phyloP scores from a whole-genome alignment of 2,888 invertebrate species.

The Philaethria dido region DNA sequence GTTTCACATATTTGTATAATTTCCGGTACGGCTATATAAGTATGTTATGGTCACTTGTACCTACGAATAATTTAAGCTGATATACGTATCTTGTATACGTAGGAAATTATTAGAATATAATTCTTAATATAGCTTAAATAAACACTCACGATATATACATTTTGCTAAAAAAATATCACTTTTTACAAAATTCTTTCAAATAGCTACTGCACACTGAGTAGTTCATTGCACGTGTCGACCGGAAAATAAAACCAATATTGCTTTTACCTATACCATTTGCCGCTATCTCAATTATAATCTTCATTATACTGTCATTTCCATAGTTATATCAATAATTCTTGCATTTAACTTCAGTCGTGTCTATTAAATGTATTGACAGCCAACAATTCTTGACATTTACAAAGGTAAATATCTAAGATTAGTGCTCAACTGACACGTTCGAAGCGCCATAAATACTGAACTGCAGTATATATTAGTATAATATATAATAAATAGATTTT shows the following conservation, averaged over 20 bases:
- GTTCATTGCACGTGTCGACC: not conserved
- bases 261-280: constrained; percentile 29
- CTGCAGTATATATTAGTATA: too few species aligned
- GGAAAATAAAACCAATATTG: constrained; percentile 31
- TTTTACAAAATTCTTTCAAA: not conserved
- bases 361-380: constrained; percentile 3
- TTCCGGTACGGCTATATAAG: too few species aligned
- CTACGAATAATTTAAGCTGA: too few species aligned
- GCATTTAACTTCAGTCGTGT: constrained; percentile 17
- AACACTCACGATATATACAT: constrained; percentile 5
- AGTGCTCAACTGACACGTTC: too few species aligned
- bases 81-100: too few species aligned
- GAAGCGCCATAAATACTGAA: too few species aligned
- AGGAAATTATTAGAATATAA: not conserved
- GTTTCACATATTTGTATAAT: too few species aligned
- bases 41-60: too few species aligned
- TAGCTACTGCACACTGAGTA: not conserved
- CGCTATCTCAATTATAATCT: constrained; percentile 32
- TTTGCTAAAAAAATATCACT: not conserved
- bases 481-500: too few species aligned
- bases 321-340: constrained; percentile 21
- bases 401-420: not conserved
- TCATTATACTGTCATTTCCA: constrained; percentile 31
- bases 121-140: not conserved
- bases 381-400: not conserved